Evolutionary conservation across 2,888 invertebrate species (phyloP).

Genomic region (Eudemis profundana): DNA sequence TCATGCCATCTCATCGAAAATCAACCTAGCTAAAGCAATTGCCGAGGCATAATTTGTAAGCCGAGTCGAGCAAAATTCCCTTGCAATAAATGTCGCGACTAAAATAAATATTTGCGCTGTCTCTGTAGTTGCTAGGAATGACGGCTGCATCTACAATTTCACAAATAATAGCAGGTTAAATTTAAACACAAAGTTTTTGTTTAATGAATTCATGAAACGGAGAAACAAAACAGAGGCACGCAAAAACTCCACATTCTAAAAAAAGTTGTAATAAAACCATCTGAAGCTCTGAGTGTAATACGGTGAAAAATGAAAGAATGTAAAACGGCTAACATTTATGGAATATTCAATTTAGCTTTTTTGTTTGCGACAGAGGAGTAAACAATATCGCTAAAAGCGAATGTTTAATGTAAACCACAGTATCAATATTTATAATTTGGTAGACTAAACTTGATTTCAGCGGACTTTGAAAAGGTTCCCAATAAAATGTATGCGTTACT

Average conservation of each 20-base stretch:
- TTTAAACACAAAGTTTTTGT: slow-evolving; percentile 60
- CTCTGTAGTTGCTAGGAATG: slow-evolving; percentile 28
- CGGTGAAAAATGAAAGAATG: slow-evolving; percentile 73
- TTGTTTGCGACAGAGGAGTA: slow-evolving; percentile 37
- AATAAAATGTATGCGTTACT: too few relatives aligned
- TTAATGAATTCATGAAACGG: slow-evolving; percentile 70
- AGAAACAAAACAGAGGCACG: slow-evolving; percentile 68
- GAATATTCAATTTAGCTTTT: slow-evolving; percentile 59
- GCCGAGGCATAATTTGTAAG: neutral
- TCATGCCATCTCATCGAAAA: neutral
- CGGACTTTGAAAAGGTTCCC: too few relatives aligned
- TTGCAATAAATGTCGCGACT: slow-evolving; percentile 20
- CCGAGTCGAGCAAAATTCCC: neutral
- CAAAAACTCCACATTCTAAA: slow-evolving; percentile 70
- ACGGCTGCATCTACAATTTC: slow-evolving; percentile 49
- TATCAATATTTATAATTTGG: slow-evolving; percentile 18
- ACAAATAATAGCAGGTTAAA: slow-evolving; percentile 61
- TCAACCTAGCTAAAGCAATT: neutral
- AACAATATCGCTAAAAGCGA: slow-evolving; percentile 15
- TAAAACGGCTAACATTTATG: slow-evolving; percentile 68
- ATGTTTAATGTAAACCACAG: slow-evolving; percentile 22
- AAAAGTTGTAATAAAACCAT: slow-evolving; percentile 76
- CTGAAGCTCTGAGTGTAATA: slow-evolving; percentile 67
- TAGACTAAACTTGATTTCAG: neutral
- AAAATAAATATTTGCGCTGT: slow-evolving; percentile 17